Evolutionary conservation across 2,888 invertebrate species (phyloP).

Genomic region (Notodonta dromedarius): DNA sequence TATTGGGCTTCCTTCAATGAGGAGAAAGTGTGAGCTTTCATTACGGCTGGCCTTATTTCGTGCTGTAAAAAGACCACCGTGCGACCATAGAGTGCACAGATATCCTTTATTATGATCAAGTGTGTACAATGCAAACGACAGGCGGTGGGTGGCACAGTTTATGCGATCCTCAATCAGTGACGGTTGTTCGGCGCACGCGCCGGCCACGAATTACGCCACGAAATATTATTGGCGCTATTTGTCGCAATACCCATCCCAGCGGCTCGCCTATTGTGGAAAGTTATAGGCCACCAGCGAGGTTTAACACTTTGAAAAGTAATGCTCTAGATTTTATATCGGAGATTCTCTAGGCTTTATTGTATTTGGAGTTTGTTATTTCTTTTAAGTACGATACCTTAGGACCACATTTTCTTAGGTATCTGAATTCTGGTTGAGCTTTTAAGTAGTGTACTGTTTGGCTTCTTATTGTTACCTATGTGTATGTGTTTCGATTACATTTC

Average conservation of each 20-base stretch:
- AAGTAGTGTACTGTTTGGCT: not conserved
- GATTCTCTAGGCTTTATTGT: slow-evolving; percentile 9
- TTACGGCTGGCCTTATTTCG: slow-evolving; percentile 30
- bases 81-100: slow-evolving; percentile 31
- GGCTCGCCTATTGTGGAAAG: slow-evolving; percentile 46
- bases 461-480: not conserved
- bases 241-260: slow-evolving; percentile 56
- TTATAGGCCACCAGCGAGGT: slow-evolving; percentile 47
- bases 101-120: slow-evolving; percentile 47
- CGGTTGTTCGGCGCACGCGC: slow-evolving; percentile 75
- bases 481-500: no score
- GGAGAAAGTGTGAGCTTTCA: slow-evolving; percentile 36
- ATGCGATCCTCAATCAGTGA: slow-evolving; percentile 72
- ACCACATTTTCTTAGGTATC: no score
- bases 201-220: slow-evolving; percentile 53
- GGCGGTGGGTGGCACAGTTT: slow-evolving; percentile 73
- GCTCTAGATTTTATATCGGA: slow-evolving; percentile 6
- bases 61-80: slow-evolving; percentile 36
- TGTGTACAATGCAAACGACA: slow-evolving; percentile 62
- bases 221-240: slow-evolving; percentile 73
- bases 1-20: slow-evolving; percentile 38
- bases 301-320: slow-evolving; percentile 16
- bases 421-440: not conserved
- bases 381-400: no score
- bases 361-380: not conserved